These are phyloP conservation scores for Sinocyclocheilus grahami DNA, from an alignment of 2,113 vertebrate genomes.

Conservation along the genomic window DNA sequence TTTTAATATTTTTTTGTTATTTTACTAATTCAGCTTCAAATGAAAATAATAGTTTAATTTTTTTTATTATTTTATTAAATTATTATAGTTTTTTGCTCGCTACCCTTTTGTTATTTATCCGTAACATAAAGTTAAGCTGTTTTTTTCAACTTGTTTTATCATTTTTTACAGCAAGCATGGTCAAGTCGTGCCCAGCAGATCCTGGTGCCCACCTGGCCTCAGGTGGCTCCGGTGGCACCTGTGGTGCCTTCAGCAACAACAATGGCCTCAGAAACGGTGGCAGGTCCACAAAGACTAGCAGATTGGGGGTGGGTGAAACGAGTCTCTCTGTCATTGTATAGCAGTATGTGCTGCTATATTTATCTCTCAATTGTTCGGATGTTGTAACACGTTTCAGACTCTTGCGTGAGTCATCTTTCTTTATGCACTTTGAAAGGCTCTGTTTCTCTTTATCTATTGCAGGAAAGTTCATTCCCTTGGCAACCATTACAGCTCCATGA, in stretches of 20 bases:
- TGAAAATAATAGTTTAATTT: too few relatives aligned
- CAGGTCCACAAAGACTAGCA: constrained; percentile 90
- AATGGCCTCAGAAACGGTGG: constrained; percentile 87
- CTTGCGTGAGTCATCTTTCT: constrained; percentile 30
- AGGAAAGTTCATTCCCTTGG: constrained; percentile 95
- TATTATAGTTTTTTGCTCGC: background rate
- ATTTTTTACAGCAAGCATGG: constrained; percentile 81
- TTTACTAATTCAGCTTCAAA: background rate
- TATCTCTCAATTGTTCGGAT: constrained; percentile 4
- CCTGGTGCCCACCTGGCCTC: constrained; percentile 94
- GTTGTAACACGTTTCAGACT: constrained; percentile 22
- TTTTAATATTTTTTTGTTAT: background rate
- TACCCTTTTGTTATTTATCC: background rate
- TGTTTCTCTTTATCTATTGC: constrained; percentile 51
- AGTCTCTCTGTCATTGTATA: background rate
- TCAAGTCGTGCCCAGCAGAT: constrained; percentile 91
- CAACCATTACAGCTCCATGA: constrained; percentile 91
- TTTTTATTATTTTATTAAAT: background rate
- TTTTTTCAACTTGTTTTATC: constrained; percentile 6
- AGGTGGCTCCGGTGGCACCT: constrained; percentile 77
- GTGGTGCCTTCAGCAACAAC: constrained; percentile 75
- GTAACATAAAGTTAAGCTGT: background rate
- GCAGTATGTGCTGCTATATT: background rate
- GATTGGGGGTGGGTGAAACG: constrained; percentile 91
- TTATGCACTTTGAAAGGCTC: constrained; percentile 49